Conservation (phyloP, 1,140 invertebrate genomes). For the Phymorhynchus buccinoides region DNA sequence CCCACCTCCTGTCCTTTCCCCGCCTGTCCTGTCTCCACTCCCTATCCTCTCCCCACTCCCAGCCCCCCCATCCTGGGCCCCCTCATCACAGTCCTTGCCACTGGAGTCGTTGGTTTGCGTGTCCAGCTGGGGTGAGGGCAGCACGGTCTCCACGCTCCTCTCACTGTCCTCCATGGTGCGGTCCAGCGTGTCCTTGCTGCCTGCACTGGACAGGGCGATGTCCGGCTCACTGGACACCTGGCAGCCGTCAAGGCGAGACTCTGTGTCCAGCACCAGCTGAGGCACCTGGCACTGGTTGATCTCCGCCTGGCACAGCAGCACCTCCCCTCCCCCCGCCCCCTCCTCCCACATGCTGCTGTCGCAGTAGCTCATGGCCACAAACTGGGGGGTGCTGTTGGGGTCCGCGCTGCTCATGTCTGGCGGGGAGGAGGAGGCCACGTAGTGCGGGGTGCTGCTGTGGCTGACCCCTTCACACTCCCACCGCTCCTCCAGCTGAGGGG, state of each 20-base stretch:
- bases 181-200: slow-evolving; percentile 36
- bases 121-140: not conserved
- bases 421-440: not conserved
- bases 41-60: not conserved
- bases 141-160: slow-evolving; percentile 30
- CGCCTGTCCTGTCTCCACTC: too few species aligned
- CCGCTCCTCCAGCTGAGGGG: slow-evolving; percentile 10
- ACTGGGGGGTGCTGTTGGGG: slow-evolving; percentile 8
- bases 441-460: slow-evolving; percentile 12
- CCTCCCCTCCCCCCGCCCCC: slow-evolving; percentile 29
- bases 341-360: slow-evolving; percentile 41
- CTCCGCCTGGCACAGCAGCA: slow-evolving; percentile 43
- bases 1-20: not conserved
- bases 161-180: slow-evolving; percentile 30
- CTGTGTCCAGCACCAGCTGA: slow-evolving; percentile 43
- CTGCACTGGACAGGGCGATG: slow-evolving; percentile 39
- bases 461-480: slow-evolving; percentile 30
- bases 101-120: not conserved
- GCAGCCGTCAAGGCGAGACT: slow-evolving; percentile 12
- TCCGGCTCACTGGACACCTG: slow-evolving; percentile 32
- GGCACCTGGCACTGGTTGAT: slow-evolving; percentile 43
- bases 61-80: not conserved
- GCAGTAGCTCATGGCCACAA: slow-evolving; percentile 36
- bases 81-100: slow-evolving; percentile 12
- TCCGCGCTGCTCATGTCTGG: slow-evolving; percentile 25